Conservation (phyloP, 2,113 vertebrate genomes). For the Crotalus tigris region DNA sequence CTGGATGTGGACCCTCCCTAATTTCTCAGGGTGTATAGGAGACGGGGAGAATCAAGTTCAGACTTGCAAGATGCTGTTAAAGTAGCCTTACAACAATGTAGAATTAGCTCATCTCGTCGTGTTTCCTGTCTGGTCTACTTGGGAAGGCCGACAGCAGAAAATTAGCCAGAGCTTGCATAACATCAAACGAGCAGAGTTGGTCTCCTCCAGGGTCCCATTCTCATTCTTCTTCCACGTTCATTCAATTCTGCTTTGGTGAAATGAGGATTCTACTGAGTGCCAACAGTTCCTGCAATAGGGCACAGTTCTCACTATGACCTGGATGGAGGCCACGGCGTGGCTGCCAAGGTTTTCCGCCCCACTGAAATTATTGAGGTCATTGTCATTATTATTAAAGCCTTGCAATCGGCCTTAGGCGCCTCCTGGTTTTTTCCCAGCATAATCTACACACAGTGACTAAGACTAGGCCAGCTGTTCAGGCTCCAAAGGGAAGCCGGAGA, state of each 20-base stretch:
- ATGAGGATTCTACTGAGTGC: conserved; percentile 44
- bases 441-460: neutral
- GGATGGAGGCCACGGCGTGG: conserved; percentile 54
- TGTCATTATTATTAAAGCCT: neutral
- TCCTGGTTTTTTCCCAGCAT: neutral
- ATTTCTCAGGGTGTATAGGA: neutral
- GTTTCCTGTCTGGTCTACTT: neutral
- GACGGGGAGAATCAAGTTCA: neutral
- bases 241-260: conserved; percentile 50
- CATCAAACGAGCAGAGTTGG: conserved; percentile 7
- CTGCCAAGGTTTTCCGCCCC: conserved; percentile 31
- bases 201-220: conserved; percentile 32
- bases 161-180: conserved; percentile 22
- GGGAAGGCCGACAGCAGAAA: neutral
- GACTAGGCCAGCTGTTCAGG: neutral
- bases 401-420: neutral
- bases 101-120: neutral
- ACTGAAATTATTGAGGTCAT: neutral
- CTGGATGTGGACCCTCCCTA: neutral
- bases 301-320: conserved; percentile 61
- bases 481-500: neutral
- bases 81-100: neutral
- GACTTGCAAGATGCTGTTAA: neutral
- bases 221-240: conserved; percentile 58
- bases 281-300: conserved; percentile 46